Conservation (phyloP, 2,113 vertebrate genomes). For the Balaeniceps rex region DNA sequence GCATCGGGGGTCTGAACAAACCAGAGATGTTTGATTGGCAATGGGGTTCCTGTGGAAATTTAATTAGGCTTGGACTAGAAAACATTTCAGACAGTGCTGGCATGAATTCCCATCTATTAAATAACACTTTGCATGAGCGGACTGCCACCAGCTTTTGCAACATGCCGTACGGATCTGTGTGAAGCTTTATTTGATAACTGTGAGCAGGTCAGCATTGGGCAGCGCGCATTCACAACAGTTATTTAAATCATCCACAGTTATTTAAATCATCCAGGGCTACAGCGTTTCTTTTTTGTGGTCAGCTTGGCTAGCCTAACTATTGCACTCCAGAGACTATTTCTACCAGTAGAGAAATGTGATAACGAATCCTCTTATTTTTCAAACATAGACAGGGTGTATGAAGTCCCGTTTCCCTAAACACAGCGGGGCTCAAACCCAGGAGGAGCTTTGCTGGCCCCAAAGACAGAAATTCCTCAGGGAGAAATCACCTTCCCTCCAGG, state of each 20-base stretch:
- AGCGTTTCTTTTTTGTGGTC: not conserved
- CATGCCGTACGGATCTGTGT: fast-evolving
- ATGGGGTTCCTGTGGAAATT: not conserved
- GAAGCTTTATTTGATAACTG: not conserved
- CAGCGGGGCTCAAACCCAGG: not conserved
- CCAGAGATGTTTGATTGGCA: not conserved
- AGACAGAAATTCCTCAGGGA: not conserved
- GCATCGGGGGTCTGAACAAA: not conserved
- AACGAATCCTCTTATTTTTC: not conserved
- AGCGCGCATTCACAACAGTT: not conserved
- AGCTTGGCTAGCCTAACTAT: not conserved
- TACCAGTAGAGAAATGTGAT: not conserved
- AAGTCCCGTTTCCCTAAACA: not conserved
- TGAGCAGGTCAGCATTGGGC: not conserved
- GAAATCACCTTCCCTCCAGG: not conserved
- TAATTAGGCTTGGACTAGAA: not conserved
- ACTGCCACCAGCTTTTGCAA: not conserved
- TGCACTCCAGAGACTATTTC: not conserved
- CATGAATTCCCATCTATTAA: not conserved
- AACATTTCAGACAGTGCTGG: not conserved
- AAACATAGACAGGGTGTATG: too few species aligned
- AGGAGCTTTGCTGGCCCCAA: not conserved
- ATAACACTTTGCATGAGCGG: not conserved
- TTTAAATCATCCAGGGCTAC: not conserved
- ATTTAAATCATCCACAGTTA: not conserved